These are phyloP conservation scores for Helicolenus hilgendorfi DNA, from an alignment of 2,797 vertebrate species.

Conservation along the genomic window DNA sequence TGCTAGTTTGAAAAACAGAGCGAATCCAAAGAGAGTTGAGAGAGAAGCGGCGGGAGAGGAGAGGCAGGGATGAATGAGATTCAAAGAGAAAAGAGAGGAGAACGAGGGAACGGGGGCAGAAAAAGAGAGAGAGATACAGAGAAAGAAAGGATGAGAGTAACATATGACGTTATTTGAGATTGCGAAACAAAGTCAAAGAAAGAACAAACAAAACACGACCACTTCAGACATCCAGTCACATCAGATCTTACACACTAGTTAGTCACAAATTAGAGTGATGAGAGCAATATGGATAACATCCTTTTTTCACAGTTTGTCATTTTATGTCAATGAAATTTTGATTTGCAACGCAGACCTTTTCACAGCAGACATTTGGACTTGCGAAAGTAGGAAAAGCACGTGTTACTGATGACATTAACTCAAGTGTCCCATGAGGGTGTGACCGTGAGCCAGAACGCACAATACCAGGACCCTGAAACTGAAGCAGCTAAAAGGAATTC, in stretches of 20 bases:
- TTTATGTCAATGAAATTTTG: not conserved
- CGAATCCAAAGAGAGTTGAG: not conserved
- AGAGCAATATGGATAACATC: not conserved
- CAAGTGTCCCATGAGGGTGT: not conserved
- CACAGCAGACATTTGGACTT: not conserved
- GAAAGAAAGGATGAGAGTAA: not conserved
- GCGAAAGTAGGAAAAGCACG: not conserved
- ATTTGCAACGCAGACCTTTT: not conserved
- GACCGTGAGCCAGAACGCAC: not conserved
- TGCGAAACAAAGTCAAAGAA: not conserved
- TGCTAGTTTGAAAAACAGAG: slow-evolving; percentile 3
- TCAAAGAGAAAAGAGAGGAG: not conserved
- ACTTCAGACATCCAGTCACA: not conserved
- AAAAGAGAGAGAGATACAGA: no score
- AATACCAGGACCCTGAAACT: not conserved
- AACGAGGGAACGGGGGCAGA: not conserved
- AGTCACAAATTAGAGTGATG: not conserved
- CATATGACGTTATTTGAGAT: not conserved
- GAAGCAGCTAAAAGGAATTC: not conserved
- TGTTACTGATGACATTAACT: not conserved
- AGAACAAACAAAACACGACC: not conserved
- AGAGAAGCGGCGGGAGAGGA: not conserved
- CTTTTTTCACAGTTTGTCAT: not conserved
- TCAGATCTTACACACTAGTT: not conserved
- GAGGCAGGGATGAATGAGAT: not conserved